These are phyloP conservation scores for Heliconius cydno DNA, from an alignment of 2,888 invertebrate genomes.

Conservation along the genomic window DNA sequence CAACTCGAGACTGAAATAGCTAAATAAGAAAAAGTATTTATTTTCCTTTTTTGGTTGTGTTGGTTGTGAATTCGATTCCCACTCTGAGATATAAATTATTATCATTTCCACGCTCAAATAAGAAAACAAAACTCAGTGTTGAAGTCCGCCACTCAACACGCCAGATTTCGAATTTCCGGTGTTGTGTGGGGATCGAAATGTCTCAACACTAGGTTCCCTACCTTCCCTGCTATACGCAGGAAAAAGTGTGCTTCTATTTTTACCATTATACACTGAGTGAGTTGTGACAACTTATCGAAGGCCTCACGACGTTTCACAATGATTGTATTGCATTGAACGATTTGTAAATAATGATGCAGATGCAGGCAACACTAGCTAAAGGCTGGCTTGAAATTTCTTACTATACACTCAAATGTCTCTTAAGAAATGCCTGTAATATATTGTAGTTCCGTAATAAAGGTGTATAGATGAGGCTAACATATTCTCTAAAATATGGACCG, in stretches of 20 bases:
- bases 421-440: background rate
- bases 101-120: background rate
- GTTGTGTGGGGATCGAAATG: no score
- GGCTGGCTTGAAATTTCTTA: constrained; percentile 12
- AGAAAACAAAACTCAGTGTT: background rate
- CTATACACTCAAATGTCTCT: background rate
- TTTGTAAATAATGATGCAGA: constrained; percentile 21
- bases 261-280: background rate
- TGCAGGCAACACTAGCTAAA: constrained; percentile 6
- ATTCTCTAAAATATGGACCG: no score
- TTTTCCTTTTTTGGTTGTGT: background rate
- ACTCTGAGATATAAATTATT: background rate
- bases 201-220: no score
- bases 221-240: no score
- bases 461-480: background rate
- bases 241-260: background rate
- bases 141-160: background rate
- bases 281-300: constrained; percentile 2
- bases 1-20: no score
- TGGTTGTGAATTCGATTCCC: background rate
- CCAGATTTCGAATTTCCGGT: no score
- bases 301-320: background rate
- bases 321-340: constrained; percentile 1
- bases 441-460: background rate
- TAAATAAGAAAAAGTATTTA: no score